Conservation (phyloP, 1,140 invertebrate genomes). For the Meloidogyne floridensis region DNA sequence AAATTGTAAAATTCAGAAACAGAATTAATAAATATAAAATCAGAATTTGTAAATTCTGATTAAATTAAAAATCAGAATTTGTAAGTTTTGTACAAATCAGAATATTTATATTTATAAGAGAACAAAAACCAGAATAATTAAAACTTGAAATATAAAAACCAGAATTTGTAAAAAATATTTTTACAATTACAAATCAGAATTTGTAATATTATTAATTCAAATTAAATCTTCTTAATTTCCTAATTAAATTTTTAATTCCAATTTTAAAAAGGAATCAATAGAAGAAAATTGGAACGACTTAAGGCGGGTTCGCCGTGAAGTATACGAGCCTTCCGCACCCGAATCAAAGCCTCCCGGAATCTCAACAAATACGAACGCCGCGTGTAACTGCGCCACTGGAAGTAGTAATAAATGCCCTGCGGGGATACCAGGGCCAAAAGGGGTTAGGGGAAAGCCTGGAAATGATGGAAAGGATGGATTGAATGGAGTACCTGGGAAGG, state of each 20-base stretch:
- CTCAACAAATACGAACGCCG: background rate
- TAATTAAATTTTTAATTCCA: background rate
- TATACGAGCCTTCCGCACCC: background rate
- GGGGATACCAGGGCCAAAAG: slow-evolving; percentile 1
- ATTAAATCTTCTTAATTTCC: too few relatives aligned
- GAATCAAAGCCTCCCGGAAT: background rate
- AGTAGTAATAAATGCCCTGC: slow-evolving; percentile 1
- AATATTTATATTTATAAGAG: too few relatives aligned
- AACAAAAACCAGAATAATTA: too few relatives aligned
- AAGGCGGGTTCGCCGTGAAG: background rate
- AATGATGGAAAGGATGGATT: slow-evolving; percentile 15
- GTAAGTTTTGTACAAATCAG: background rate
- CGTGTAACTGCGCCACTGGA: background rate
- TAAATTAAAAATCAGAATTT: too few relatives aligned
- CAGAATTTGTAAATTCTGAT: background rate
- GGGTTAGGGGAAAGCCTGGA: background rate
- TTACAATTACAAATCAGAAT: background rate
- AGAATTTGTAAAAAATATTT: background rate
- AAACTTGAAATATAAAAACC: background rate
- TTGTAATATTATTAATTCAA: background rate
- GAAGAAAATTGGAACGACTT: background rate
- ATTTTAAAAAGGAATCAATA: slow-evolving; percentile 6
- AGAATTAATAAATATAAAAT: background rate
- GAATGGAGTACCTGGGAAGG: background rate
- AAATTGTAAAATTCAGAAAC: background rate